Evolutionary conservation across 2,113 vertebrate species (phyloP), one percentile per base, ranked within the genome.

Genomic region (Catagonus wagneri): DNA sequence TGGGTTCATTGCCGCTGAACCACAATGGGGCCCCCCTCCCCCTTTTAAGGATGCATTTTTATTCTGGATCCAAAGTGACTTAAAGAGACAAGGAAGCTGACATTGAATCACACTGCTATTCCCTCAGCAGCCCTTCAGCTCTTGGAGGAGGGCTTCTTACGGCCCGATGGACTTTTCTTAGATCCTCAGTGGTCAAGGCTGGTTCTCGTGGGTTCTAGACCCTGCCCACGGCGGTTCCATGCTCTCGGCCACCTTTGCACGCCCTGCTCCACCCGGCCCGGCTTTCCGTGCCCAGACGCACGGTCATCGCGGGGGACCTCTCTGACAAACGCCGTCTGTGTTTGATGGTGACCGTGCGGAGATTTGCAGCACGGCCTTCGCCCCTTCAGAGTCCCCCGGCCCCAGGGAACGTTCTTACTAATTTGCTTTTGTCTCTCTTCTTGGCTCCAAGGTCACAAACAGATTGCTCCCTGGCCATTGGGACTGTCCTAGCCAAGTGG

Each of bases 71-170:
- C 76, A 0, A 13, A 6, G 14, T 52, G 60, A 44, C 22, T 9
- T 20, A 3, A 32, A 6, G 52, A 61, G 36, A 56, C 36, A 1
- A 3, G 44, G 7, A 50, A 68, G 83, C 71, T 58, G 20, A 3
- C 0, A 2, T 0, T 0, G 52, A 58, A 13, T 6, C 1, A 0
- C 25, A 6, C 15, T 0, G 13, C 3, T 12, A 10, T 5, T 32
- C 6, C 10, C 29, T 29, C 5, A 0, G 19, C 13, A 2, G 10
- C 20, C 11, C 60, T 20, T 27, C 0, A 2, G 11, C n/a, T 65
- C 44, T 34, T 23, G 27, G 52, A 5, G 15, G 0, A 23, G 60
- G 61, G 2, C 29, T 36, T 9, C n/a, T 13, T 2, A 0, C 32
- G 4, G 27, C n/a, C 15, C 7, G 63, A 13, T 7, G 0, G 20